Evolutionary conservation across 2,888 invertebrate species (phyloP), one percentile per base, ranked within the genome.

Genomic region (Ormyrus rosae): DNA sequence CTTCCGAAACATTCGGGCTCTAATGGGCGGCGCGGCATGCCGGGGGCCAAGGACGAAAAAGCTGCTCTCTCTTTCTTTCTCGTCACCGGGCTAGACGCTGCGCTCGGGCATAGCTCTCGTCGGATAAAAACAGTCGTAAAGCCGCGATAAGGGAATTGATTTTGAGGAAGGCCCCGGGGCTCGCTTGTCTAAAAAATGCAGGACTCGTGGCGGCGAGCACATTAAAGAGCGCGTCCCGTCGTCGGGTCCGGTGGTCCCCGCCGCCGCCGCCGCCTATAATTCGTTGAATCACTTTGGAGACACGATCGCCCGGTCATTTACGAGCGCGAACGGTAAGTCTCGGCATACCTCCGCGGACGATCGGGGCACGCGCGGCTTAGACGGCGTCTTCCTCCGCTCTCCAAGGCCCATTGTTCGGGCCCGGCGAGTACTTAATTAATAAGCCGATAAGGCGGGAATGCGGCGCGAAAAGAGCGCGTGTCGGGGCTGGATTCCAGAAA

Each of bases 301-400:
- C 77, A 83, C 76, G 80, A 68, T 82, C 83, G 78, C 76, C 80
- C 82, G 81, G 78, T 83, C 83, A 81, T 83, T 85, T 84, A 83
- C 83, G 73, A 82, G 70, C 55, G 63, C 61, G 13, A 60, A 61
- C 58, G 50, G 56, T 11, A 50, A 56, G 19, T 19, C 19, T 56
- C 65, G 2, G 10, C 51, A 53, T 61, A 53, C 19, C 67, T 75
- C 81, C 34, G 34, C 34, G 34, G 3, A 4, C 13, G 34, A 34
- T 4, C 34, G 4, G 64, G 82, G 85, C 85, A 85, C 86, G 84
- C 85, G 86, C 84, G 82, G 82, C 82, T 13, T 9, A 10, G 51
- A 6, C 2, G 11, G 9, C 50, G 7, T 45, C 60, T 71, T 34
- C 48, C 50, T 64, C 64, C 50, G n/a, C 48, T n/a, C 64, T 64